Evolutionary conservation across 1,140 invertebrate species (phyloP), one percentile per base, ranked within the genome.

Genomic region (Drosophila sechellia): DNA sequence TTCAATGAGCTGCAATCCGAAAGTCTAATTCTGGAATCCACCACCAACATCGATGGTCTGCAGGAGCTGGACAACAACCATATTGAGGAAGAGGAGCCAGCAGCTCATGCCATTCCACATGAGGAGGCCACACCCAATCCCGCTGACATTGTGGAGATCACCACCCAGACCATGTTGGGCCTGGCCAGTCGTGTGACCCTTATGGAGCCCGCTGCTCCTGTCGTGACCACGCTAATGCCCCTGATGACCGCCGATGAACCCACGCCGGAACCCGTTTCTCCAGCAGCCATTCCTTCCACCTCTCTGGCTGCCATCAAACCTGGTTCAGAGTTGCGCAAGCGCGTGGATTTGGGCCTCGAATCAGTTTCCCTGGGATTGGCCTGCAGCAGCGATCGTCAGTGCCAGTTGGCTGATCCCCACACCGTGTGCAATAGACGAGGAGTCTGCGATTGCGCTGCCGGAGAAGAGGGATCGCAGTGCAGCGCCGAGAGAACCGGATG

Each of bases 341-440:
- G 95, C 91, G 90, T 93, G 17, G 92, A 94, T 60, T 83, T 93
- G 35, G 90, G 93, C 8, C 90, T 93, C 49, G 94, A 94, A 11
- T 94, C 96, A 1, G 94, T 96, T 12, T 96, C 96, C 15, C 92
- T 98, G 12, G 97, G 97, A 4, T 93, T 96, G 77, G 80, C 94
- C 1, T 98, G 97, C 79, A 91, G 94, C n/a, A 94, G 93, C 5
- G 95, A 97, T 90, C 90, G 95, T 15, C 96, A 98, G 92, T 98
- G 97, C 91, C 94, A 95, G 74, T 93, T 95, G 64, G 94, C 96
- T 1, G 97, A 98, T 93, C 94, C 95, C 1, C 93, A 96, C 76
- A 96, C 96, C 0, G 93, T 94, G 34, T 98, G 97, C 86, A 92
- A 95, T n/a, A 90, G 92, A 13, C 93, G 94, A 50, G 96, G 97